Evolutionary conservation across 2,113 vertebrate species (phyloP).

Genomic region (Drymodes brunneopygia): DNA sequence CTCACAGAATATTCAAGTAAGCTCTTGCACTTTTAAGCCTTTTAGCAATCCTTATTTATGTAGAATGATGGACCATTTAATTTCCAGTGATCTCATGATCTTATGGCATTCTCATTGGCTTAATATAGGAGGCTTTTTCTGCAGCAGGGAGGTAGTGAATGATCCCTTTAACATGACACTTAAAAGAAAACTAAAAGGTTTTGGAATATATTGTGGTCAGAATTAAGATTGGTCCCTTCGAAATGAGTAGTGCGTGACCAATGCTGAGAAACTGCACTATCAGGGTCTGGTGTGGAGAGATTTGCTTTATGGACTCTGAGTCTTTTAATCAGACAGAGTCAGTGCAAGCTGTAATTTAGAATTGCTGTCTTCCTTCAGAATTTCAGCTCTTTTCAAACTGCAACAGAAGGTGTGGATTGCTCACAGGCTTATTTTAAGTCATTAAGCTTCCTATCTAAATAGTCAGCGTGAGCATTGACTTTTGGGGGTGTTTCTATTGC

Average conservation of each 20-base stretch:
- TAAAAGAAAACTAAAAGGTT: not conserved
- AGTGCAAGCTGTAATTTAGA: constrained; percentile 21
- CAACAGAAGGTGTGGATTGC: not conserved
- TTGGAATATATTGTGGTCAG: not conserved
- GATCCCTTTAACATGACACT: not conserved
- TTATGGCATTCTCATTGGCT: not conserved
- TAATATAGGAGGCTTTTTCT: not conserved
- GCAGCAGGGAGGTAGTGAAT: not conserved
- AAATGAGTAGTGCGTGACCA: not conserved
- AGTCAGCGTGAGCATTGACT: not conserved
- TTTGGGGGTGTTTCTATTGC: constrained; percentile 11
- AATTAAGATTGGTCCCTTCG: not conserved
- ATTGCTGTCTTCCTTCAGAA: not conserved
- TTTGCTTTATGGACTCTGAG: not conserved
- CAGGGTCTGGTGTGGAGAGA: not conserved
- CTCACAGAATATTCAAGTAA: not conserved
- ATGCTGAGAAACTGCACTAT: not conserved
- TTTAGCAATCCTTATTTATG: not conserved
- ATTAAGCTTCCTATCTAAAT: constrained; percentile 14
- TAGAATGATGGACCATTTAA: not conserved
- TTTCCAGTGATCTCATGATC: not conserved
- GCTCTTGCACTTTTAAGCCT: not conserved
- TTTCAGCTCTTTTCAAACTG: not conserved
- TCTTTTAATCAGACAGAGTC: constrained; percentile 8
- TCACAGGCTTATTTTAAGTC: constrained; percentile 34